A percentile compares a stretch with the other conserved stretches of the same genome.
These are phyloP conservation scores for Trichonephila clavipes DNA, from an alignment of 1,140 invertebrate genomes.

Conservation along the genomic window DNA sequence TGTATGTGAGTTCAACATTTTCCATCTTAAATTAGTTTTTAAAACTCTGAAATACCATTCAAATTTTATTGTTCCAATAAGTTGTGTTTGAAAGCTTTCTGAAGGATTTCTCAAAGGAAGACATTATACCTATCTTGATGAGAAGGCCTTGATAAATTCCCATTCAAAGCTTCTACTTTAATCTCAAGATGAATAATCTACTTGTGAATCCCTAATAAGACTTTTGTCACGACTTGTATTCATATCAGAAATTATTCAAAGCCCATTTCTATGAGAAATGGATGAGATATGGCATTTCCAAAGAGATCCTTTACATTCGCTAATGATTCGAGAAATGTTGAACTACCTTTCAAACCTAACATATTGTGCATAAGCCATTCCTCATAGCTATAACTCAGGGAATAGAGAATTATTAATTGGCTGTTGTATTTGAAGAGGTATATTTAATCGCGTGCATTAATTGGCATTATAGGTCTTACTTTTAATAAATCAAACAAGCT, in stretches of 20 bases:
- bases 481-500: too few relatives aligned
- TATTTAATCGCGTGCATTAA: not conserved
- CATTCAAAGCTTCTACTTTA: not conserved
- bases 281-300: not conserved
- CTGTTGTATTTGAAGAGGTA: not conserved
- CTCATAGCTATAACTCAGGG: not conserved
- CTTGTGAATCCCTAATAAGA: not conserved
- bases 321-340: not conserved
- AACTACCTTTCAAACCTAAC: not conserved
- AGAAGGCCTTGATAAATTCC: not conserved
- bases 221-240: not conserved
- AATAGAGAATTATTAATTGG: not conserved
- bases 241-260: conserved; percentile 6
- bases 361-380: not conserved
- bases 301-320: not conserved
- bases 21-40: too few relatives aligned
- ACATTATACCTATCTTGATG: too few relatives aligned
- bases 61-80: too few relatives aligned
- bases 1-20: too few relatives aligned
- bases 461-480: not conserved
- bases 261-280: not conserved
- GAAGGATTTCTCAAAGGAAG: not conserved
- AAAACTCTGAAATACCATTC: too few relatives aligned
- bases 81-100: too few relatives aligned
- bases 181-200: not conserved